phyloP scores from a whole-genome alignment of 2,888 invertebrate genomes.

The Augochlorella aurata region DNA sequence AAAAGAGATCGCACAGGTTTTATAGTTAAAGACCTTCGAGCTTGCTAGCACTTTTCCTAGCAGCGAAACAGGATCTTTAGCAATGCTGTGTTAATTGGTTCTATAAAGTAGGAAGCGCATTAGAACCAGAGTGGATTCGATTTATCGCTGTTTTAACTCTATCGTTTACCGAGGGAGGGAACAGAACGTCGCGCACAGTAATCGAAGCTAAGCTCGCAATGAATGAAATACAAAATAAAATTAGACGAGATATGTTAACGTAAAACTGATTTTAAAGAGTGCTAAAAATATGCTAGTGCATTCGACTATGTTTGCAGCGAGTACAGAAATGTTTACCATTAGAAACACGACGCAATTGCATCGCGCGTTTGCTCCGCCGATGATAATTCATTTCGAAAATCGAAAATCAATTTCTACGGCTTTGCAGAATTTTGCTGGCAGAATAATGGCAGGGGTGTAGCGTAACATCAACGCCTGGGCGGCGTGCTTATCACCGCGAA shows the following conservation, averaged over 20 bases:
- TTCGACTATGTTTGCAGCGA: background rate
- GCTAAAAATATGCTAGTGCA: background rate
- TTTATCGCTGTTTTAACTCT: conserved; percentile 3
- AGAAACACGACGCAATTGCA: background rate
- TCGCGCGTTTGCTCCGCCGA: background rate
- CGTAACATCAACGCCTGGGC: conserved; percentile 78
- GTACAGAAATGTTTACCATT: background rate
- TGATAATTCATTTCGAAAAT: background rate
- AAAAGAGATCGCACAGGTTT: conserved; percentile 12
- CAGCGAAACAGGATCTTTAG: conserved; percentile 42
- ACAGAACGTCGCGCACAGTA: background rate
- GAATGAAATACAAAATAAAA: background rate
- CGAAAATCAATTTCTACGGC: background rate
- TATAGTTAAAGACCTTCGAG: background rate
- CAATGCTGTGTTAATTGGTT: conserved; percentile 41
- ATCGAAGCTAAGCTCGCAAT: background rate
- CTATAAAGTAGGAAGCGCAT: conserved; percentile 31
- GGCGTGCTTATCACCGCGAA: conserved; percentile 67
- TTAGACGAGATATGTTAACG: background rate
- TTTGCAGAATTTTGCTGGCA: conserved; percentile 12
- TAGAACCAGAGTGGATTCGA: background rate
- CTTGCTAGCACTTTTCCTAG: background rate
- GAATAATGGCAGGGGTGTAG: conserved; percentile 31
- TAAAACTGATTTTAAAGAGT: background rate
- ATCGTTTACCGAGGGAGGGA: background rate